phyloP scores from a whole-genome alignment of 2,797 vertebrate species.

The Otolemur crassicaudatus region DNA sequence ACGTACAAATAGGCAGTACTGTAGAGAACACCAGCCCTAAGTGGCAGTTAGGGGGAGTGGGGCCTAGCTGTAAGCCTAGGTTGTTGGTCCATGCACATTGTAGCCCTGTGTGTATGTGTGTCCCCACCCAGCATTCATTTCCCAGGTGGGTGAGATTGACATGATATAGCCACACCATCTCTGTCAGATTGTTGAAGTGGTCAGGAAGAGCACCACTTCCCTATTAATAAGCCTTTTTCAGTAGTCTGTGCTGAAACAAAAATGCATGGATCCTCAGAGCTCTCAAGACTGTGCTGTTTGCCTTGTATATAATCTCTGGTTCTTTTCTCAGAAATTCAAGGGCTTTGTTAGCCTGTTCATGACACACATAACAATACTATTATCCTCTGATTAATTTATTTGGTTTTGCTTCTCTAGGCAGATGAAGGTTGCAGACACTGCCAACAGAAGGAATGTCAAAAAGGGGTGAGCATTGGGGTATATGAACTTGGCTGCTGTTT shows the following conservation, averaged over 20 bases:
- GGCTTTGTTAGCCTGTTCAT: background rate
- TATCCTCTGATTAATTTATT: background rate
- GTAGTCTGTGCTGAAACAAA: background rate
- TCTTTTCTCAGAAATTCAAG: constrained; percentile 9
- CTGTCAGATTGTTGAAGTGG: background rate
- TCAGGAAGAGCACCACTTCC: background rate
- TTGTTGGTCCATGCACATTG: background rate
- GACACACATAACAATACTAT: background rate
- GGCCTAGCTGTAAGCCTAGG: background rate
- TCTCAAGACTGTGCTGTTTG: background rate
- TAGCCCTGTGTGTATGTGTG: background rate
- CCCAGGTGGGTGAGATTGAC: background rate
- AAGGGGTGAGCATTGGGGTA: constrained; percentile 63
- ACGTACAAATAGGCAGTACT: no score
- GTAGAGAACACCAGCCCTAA: background rate
- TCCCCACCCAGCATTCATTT: background rate
- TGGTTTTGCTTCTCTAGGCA: constrained; percentile 65
- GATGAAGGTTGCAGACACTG: constrained; percentile 58
- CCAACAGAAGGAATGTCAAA: constrained; percentile 55
- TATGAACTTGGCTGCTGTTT: background rate
- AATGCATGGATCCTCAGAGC: background rate
- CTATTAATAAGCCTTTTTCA: background rate
- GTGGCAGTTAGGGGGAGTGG: accelerated
- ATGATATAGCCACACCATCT: background rate
- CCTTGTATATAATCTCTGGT: background rate